Conservation (phyloP, 2,797 vertebrate species). For the Ambastaia sidthimunki region DNA sequence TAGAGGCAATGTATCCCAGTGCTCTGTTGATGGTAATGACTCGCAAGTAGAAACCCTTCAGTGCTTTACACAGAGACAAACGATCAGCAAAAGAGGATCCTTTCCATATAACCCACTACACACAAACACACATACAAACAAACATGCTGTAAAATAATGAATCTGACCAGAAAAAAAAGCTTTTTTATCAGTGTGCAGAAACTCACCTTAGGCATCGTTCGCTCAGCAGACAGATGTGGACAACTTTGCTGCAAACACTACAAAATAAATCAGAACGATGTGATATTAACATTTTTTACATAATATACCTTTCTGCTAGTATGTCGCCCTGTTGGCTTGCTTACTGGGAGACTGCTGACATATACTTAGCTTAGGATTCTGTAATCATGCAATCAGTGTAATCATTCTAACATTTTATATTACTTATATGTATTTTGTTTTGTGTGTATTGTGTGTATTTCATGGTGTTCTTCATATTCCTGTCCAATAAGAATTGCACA, state of each 20-base stretch:
- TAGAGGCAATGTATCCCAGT: constrained; percentile 77
- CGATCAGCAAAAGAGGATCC: constrained; percentile 63
- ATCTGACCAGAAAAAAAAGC: neutral
- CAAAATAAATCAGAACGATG: neutral
- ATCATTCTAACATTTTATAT: no score
- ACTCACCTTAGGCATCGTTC: constrained; percentile 11
- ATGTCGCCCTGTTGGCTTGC: no score
- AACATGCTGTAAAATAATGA: neutral
- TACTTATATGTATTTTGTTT: no score
- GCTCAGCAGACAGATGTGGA: neutral
- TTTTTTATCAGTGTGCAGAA: neutral
- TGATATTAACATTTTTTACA: neutral
- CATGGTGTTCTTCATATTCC: no score
- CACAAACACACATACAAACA: neutral
- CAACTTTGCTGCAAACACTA: neutral
- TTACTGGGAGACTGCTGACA: no score
- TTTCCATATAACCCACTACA: constrained; percentile 45
- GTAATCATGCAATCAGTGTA: no score
- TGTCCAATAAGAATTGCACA: no score
- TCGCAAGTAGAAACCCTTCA: constrained; percentile 82
- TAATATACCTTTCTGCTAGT: no score
- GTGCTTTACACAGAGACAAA: constrained; percentile 75
- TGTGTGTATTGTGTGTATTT: no score
- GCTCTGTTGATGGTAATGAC: constrained; percentile 82
- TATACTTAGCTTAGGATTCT: no score